phyloP scores from a whole-genome alignment of 2,113 vertebrate species.

The Lagopus muta region DNA sequence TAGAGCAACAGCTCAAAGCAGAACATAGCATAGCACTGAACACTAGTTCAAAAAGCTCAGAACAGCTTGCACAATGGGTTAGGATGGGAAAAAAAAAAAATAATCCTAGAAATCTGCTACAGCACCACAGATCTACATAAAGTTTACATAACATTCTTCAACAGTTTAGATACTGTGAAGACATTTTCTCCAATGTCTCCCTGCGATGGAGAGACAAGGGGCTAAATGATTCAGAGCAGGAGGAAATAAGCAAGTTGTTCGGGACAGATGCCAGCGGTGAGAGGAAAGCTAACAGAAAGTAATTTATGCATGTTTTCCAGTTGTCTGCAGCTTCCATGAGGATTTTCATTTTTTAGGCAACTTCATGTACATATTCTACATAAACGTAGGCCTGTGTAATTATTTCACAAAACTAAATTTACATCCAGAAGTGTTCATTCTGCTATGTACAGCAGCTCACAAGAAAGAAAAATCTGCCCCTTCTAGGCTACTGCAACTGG shows the following conservation, averaged over 20 bases:
- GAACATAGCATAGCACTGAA: background rate
- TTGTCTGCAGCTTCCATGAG: background rate
- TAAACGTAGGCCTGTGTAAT: background rate
- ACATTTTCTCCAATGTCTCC: background rate
- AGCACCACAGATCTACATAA: background rate
- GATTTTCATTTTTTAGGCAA: background rate
- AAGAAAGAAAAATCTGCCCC: background rate
- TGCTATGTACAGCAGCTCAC: background rate
- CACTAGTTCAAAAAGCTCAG: background rate
- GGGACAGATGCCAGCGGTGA: background rate
- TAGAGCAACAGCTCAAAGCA: background rate
- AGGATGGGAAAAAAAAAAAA: background rate
- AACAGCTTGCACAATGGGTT: background rate
- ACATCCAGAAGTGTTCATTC: background rate
- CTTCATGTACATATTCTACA: background rate
- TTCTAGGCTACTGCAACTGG: background rate
- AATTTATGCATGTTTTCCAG: background rate
- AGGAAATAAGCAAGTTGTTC: background rate
- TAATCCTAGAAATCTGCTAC: background rate
- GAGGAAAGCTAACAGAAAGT: constrained; percentile 4
- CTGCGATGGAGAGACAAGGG: background rate
- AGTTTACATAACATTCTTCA: background rate
- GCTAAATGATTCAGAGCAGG: background rate
- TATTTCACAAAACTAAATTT: background rate
- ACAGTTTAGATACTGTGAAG: background rate